Evolutionary conservation across 2,797 vertebrate species (phyloP), one percentile per base, ranked within the genome.

Genomic region (Gambusia yucatana): DNA sequence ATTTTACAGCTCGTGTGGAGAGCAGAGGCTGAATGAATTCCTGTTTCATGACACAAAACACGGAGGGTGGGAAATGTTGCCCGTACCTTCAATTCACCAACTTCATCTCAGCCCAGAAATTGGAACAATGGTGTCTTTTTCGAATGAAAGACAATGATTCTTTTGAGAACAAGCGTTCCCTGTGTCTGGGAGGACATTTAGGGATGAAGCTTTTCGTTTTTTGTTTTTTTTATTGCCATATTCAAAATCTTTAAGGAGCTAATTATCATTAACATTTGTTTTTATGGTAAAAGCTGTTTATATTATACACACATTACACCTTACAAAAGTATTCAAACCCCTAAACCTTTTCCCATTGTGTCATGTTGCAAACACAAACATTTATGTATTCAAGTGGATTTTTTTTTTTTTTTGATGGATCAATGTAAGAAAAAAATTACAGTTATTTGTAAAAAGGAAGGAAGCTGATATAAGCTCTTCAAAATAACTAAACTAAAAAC

Each of bases 111-210:
- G 73, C 82, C 63, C 79, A 41, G 75, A 76, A 71, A 78, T 72
- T 65, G 13, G 82, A 86, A 95, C 94, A 94, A 93, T 89, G 86
- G 84, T 8, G 82, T 84, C 90, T 76, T 82, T 94, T 69, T 84
- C 78, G 73, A 84, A 78, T 43, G 69, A 43, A 67, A 80, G 83
- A 94, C 93, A 94, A 93, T 82, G 84, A 83, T 33, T 75, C 92
- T 87, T 93, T 94, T 94, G 91, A 94, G 77, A 75, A 79, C 67
- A 28, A 55, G 82, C 59, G 39, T 82, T 52, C 22, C 65, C 76
- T 8, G 72, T 22, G 74, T 77, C 57, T 76, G 59, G 41, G 46
- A 82, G 87, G 91, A 86, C 92, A 47, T 57, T 63, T 63, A 86
- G 70, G 61, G 79, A 79, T 85, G 87, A 91, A 80, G 73, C 74